Base-by-base conservation (phyloP, 2,113 vertebrate genomes). In the Sialia sialis region DNA sequence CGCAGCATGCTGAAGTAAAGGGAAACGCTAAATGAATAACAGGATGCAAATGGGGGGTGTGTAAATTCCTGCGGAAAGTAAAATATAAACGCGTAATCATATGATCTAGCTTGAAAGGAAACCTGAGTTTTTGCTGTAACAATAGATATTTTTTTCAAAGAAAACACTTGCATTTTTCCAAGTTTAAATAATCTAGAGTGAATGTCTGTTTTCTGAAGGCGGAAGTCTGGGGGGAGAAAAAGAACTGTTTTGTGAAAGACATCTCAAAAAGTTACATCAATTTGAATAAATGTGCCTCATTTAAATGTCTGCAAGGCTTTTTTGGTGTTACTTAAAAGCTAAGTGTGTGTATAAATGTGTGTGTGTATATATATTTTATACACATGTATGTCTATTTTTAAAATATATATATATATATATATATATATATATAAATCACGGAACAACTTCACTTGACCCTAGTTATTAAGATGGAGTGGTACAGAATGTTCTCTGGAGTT, bases 51-150 rank as follows among this genome's bases (percentile, higher is more conserved):
- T 94, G 93, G 97, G 98, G 98, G 91, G 98, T 96, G 98, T 98
- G 98, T 94, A 79, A 96, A 98, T 98, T 98, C 98, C 98, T 98
- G 98, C 97, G 98, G 98, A 98, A 98, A 98, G 98, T 97, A 98
- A 97, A 98, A 98, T 98, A 98, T 98, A 98, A 98, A 98, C 97
- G 97, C 7, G 94, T 93, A 98, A 98, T 98, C 98, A 96, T 98
- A 98, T 98, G 97, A 98, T 98, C 98, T 97, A 93, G 94, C 94
- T 98, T 97, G 96, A 98, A 97, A 98, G 98, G 98, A 98, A 98
- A 97, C 98, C 95, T 94, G 96, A 83, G 96, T 77, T 96, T 98
- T 97, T 97, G 94, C 97, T 97, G 93, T 95, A 98, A 98, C 98
- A 98, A 98, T 98, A 97, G 98, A 97, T 98, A 92, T 97, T 97